A percentile compares a stretch with the other conserved stretches of the same genome.
phyloP scores from a whole-genome alignment of 2,797 vertebrate genomes.

The Galaxias olidus region DNA sequence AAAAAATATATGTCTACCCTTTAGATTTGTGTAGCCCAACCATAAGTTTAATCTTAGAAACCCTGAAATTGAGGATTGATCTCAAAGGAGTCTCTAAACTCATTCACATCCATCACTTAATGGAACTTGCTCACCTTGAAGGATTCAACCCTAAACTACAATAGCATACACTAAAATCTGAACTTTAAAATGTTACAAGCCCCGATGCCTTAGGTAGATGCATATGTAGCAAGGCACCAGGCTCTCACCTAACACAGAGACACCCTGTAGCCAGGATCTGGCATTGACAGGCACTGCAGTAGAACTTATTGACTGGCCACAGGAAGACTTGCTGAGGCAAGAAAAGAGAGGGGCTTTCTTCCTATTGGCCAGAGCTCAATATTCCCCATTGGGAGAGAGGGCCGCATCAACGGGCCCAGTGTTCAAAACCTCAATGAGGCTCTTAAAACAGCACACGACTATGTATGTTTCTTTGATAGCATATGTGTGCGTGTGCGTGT shows the following conservation, averaged over 20 bases:
- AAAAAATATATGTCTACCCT: background rate
- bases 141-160: no score
- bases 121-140: no score
- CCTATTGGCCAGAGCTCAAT: slow-evolving; percentile 53
- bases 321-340: slow-evolving; percentile 16
- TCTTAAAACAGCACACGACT: slow-evolving; percentile 35
- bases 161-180: no score
- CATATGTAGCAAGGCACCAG: no score
- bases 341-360: slow-evolving; percentile 47
- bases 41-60: no score
- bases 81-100: no score
- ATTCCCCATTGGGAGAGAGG: slow-evolving; percentile 41
- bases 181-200: no score
- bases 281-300: slow-evolving; percentile 44
- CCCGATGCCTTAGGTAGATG: no score
- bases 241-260: no score
- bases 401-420: slow-evolving; percentile 54
- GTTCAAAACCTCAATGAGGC: slow-evolving; percentile 32
- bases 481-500: background rate
- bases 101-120: no score
- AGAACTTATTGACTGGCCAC: slow-evolving; percentile 43
- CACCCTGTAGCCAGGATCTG: slow-evolving; percentile 40
- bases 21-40: no score
- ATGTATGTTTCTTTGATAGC: slow-evolving; percentile 7
- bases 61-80: no score